These are phyloP conservation scores for Cryptocephalus moraei DNA, from an alignment of 2,888 invertebrate genomes.

Conservation along the genomic window DNA sequence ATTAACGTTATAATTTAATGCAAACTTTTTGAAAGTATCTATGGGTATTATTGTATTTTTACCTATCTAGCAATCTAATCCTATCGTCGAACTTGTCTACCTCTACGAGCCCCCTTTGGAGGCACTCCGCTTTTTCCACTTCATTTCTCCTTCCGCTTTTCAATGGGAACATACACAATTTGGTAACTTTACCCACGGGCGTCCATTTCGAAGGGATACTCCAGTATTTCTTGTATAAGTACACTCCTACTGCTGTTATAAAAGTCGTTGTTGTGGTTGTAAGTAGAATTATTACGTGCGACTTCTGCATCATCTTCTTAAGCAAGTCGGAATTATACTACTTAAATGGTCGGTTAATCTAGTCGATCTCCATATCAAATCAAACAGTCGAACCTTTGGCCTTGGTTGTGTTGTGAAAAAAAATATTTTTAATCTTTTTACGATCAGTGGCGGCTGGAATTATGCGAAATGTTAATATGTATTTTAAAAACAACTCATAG, in stretches of 20 bases:
- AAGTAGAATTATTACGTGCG: no score
- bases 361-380: no score
- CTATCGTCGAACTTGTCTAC: constrained; percentile 8
- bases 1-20: background rate
- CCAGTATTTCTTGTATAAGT: constrained; percentile 8
- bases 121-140: constrained; percentile 14
- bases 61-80: constrained; percentile 19
- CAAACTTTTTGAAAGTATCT: background rate
- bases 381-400: no score
- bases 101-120: constrained; percentile 14
- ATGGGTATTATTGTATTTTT: constrained; percentile 1
- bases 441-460: no score
- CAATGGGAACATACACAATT: constrained; percentile 20
- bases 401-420: no score
- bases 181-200: constrained; percentile 17
- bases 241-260: constrained; percentile 5
- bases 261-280: background rate
- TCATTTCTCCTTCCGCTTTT: constrained; percentile 20
- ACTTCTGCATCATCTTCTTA: no score
- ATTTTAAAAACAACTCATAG: no score
- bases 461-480: no score
- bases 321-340: no score
- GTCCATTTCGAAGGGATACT: constrained; percentile 19
- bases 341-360: no score
- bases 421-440: no score